Conservation (phyloP, 2,113 vertebrate genomes). For the Pionites leucogaster region DNA sequence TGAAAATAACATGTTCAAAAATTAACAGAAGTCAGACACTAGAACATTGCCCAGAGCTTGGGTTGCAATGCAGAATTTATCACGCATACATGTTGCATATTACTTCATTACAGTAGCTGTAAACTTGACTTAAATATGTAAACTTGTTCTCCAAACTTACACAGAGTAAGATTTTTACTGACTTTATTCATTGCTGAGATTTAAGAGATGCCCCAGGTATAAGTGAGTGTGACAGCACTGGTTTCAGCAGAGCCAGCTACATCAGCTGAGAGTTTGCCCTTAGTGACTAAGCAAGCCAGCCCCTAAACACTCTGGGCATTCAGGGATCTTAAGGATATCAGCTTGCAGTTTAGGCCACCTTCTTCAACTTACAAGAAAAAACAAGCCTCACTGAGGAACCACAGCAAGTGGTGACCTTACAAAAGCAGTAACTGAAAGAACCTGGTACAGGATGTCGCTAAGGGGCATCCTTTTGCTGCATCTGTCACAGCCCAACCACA, state of each 20-base stretch:
- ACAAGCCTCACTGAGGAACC: neutral
- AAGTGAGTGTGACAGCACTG: neutral
- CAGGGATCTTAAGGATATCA: neutral
- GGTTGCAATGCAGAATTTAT: neutral
- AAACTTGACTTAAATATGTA: neutral
- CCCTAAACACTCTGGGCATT: neutral
- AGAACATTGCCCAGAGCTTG: neutral
- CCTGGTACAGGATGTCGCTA: neutral
- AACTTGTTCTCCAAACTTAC: neutral
- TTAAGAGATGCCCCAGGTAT: neutral
- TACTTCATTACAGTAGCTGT: neutral
- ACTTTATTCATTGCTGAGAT: neutral
- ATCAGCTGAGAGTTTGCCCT: neutral
- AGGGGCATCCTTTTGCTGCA: neutral
- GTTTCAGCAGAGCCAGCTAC: neutral
- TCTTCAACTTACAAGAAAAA: neutral
- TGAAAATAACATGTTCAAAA: neutral
- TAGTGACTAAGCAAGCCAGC: neutral
- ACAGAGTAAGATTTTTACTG: neutral
- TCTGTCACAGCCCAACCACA: neutral
- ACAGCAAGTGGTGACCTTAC: neutral
- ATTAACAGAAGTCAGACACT: neutral
- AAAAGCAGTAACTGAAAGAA: neutral
- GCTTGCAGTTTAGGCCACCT: neutral
- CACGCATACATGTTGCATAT: neutral